phyloP scores from a whole-genome alignment of 2,797 vertebrate genomes.

The Eulemur albifrons region DNA sequence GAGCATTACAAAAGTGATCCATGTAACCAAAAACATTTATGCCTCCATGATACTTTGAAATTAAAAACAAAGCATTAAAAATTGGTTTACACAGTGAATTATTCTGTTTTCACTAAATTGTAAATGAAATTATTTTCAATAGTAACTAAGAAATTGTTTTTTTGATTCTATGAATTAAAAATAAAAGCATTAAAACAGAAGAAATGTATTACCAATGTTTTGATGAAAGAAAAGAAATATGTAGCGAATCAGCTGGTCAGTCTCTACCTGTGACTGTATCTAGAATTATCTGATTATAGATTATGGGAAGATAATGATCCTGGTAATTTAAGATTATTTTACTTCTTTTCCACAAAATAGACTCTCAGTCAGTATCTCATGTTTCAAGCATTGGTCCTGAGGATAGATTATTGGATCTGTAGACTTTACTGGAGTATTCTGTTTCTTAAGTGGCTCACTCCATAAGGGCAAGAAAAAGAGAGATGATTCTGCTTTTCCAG shows the following conservation, averaged over 20 bases:
- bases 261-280: not conserved
- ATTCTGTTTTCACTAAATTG: too few species aligned
- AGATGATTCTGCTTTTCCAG: not conserved
- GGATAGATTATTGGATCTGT: not conserved
- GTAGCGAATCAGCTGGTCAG: not conserved
- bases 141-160: too few species aligned
- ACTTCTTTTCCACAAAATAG: not conserved
- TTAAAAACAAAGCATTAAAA: too few species aligned
- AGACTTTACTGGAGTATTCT: not conserved
- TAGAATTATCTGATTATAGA: not conserved
- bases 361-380: not conserved
- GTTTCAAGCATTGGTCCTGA: not conserved
- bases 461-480: not conserved
- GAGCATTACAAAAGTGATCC: too few species aligned
- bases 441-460: not conserved
- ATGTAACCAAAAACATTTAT: too few species aligned
- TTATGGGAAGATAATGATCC: not conserved
- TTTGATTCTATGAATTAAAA: too few species aligned
- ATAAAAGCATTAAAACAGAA: not conserved
- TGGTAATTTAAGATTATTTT: not conserved
- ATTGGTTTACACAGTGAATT: too few species aligned
- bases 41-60: too few species aligned
- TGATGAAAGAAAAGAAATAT: conserved; percentile 24
- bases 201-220: not conserved
- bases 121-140: too few species aligned